Percentiles rank a stretch among this genome's conserved stretches.
Evolutionary conservation across 2,113 vertebrate species (phyloP).

Genomic region (Chloropsis cyanopogon): DNA sequence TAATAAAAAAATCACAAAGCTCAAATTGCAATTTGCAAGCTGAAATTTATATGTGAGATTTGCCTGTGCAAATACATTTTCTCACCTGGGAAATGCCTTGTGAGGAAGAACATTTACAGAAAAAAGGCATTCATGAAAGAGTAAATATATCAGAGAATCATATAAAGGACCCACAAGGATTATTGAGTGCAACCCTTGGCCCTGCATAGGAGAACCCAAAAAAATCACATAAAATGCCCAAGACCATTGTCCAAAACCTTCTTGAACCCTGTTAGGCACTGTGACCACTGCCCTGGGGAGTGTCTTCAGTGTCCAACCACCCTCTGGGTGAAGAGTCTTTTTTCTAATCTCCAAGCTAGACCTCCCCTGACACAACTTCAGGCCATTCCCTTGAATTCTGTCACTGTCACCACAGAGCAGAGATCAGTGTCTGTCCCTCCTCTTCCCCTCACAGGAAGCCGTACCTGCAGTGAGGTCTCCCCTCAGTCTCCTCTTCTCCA

Average conservation of each 20-base stretch:
- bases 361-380: not conserved
- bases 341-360: not conserved
- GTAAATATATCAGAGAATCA: not conserved
- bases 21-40: not conserved
- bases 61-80: not conserved
- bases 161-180: not conserved
- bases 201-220: not conserved
- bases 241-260: not conserved
- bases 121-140: not conserved
- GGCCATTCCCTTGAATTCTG: fast-evolving
- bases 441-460: not conserved
- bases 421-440: not conserved
- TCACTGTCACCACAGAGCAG: not conserved
- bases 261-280: not conserved
- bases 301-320: not conserved
- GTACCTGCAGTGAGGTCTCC: not conserved
- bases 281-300: not conserved
- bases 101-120: not conserved
- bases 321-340: not conserved
- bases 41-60: not conserved
- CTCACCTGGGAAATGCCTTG: not conserved
- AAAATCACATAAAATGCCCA: not conserved
- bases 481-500: not conserved
- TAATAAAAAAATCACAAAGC: not conserved
- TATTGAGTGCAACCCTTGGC: too few species aligned